These are phyloP conservation scores for Philhelius pedissequus DNA, from an alignment of 2,888 invertebrate genomes.

Conservation along the genomic window DNA sequence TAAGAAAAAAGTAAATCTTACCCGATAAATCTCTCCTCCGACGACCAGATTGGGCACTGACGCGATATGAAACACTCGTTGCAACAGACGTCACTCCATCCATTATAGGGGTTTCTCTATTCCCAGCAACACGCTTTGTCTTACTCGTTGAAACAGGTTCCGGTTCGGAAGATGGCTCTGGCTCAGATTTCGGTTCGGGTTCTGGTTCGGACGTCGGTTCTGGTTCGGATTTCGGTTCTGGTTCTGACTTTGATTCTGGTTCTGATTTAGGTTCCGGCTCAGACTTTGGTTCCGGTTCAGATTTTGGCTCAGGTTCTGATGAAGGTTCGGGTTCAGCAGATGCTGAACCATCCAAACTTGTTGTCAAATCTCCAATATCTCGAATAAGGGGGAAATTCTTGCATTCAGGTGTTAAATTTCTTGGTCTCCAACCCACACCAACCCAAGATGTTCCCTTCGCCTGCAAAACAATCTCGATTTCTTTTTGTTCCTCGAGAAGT, in stretches of 20 bases:
- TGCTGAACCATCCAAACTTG: conserved; percentile 75
- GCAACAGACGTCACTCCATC: conserved; percentile 85
- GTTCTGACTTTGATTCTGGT: conserved; percentile 75
- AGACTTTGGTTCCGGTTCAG: conserved; percentile 75
- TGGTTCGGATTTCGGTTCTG: conserved; percentile 76
- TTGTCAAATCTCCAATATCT: conserved; percentile 76
- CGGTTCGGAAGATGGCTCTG: conserved; percentile 78
- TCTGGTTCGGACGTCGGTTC: conserved; percentile 78
- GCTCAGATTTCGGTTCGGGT: conserved; percentile 79
- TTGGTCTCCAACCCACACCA: conserved; percentile 94
- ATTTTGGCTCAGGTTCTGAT: conserved; percentile 77
- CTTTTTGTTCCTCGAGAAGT: conserved; percentile 88
- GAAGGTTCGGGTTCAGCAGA: conserved; percentile 73
- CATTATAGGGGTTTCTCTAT: conserved; percentile 75
- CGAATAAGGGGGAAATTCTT: conserved; percentile 88
- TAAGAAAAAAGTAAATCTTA: conserved; percentile 1
- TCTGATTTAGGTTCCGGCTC: conserved; percentile 74
- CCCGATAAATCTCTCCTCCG: conserved; percentile 71
- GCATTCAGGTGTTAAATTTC: conserved; percentile 85
- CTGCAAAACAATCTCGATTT: conserved; percentile 91
- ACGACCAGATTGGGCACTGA: conserved; percentile 82
- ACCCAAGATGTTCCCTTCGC: conserved; percentile 94
- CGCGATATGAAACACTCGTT: conserved; percentile 89
- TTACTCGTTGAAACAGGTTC: conserved; percentile 79
- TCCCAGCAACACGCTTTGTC: conserved; percentile 80